Evolutionary conservation across 2,797 vertebrate genomes (phyloP), one percentile per base, ranked within the genome.

Genomic region (Aldrovandia affinis): DNA sequence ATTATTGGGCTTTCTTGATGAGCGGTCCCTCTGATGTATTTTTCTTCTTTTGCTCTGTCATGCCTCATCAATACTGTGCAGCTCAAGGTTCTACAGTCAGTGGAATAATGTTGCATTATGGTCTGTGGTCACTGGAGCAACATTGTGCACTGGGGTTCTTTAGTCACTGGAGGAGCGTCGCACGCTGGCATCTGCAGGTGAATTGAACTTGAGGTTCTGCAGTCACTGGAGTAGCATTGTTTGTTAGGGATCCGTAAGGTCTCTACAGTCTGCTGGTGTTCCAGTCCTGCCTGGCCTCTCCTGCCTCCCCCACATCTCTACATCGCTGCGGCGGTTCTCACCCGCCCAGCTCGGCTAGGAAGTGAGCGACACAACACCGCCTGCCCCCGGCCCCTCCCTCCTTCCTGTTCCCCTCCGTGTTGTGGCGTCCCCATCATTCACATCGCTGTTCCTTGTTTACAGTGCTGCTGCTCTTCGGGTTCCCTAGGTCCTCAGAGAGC

Each of bases 381-480:
- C 42, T 12, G 12, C 3, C 83, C 85, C 86, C 55, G 80, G 79
- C 86, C 84, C 20, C 50, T 50, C 65, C 70, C 22, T 54, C 87
- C 77, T 85, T 85, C 81, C 81, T 42, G 85, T 15, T 54, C 20
- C 63, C 65, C 63, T 82, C 44, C 30, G 33, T 42, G 70, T 20
- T 63, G 42, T 68, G 61, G 39, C 63, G 4, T 44, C 73, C 80
- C 83, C 88, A 85, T 81, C 59, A 20, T 83, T 85, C 50, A 88
- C 88, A 68, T 88, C 9, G 82, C 85, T 88, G 85, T 88, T 89
- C 88, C 86, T 86, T 82, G 55, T 86, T 86, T 86, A 87, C 84
- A 86, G 86, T 84, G 59, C 83, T 84, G 84, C 81, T 80, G 36
- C 12, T 36, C 12, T 9, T 25, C n/a, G 6, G 30, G 8, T 42